A percentile compares a stretch with the other conserved stretches of the same genome.
These are phyloP conservation scores for Scopus umbretta DNA, from an alignment of 2,113 vertebrate genomes.

Conservation along the genomic window DNA sequence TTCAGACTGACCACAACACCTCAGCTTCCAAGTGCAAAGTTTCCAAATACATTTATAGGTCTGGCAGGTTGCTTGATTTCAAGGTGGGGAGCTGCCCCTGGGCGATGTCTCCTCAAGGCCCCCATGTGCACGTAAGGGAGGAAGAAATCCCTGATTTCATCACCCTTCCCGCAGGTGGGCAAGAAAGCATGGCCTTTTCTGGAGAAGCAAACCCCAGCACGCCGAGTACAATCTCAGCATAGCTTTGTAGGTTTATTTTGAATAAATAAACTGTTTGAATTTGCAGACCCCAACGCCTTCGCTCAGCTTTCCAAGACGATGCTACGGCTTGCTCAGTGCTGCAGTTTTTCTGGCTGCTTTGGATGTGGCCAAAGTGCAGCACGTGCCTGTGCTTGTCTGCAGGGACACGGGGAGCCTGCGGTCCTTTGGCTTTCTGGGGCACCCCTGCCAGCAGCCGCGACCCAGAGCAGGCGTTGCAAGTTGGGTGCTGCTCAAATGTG, in stretches of 20 bases:
- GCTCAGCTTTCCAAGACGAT: not conserved
- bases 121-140: not conserved
- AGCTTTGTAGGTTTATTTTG: not conserved
- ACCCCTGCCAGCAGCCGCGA: no score
- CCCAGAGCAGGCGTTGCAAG: rapidly evolving
- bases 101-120: not conserved
- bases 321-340: not conserved
- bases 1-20: not conserved
- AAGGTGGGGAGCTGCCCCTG: not conserved
- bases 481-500: not conserved
- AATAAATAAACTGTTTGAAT: not conserved
- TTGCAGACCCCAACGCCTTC: not conserved
- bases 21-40: no score
- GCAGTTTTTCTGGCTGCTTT: not conserved
- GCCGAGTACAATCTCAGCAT: not conserved
- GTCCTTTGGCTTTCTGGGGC: not conserved
- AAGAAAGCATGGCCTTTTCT: not conserved
- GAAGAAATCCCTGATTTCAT: no score
- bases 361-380: not conserved
- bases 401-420: not conserved
- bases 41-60: not conserved
- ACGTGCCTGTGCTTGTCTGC: not conserved
- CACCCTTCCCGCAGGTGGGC: not conserved
- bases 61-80: no score
- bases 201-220: not conserved